Percentiles rank a stretch among this genome's conserved stretches.
Evolutionary conservation across 2,113 vertebrate species (phyloP).

Genomic region (Genyomyrus donnyi): DNA sequence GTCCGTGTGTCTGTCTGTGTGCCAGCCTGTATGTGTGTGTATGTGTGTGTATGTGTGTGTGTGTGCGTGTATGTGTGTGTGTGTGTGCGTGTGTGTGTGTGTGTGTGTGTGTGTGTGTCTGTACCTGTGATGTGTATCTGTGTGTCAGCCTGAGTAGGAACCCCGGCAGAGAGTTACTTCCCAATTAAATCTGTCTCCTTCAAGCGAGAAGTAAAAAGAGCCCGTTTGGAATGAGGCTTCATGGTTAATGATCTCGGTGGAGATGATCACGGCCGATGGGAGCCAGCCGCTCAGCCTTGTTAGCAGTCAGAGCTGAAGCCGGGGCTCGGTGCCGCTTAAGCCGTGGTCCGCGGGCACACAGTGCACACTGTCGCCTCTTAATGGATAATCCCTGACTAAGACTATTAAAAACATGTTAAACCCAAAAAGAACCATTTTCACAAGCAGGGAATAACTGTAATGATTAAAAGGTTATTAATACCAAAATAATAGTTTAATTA

Average conservation of each 20-base stretch:
- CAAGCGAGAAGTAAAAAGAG: neutral
- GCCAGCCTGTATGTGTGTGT: neutral
- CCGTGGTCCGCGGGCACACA: neutral
- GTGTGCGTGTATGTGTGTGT: no score
- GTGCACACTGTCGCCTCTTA: neutral
- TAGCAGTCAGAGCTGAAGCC: neutral
- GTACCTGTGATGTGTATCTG: neutral
- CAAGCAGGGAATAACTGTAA: neutral
- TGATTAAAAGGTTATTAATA: neutral
- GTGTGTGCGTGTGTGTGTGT: neutral
- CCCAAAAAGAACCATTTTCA: neutral
- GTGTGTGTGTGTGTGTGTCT: neutral
- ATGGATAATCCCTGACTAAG: neutral
- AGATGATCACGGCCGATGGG: neutral
- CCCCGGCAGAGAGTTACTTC: neutral
- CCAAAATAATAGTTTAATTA: neutral
- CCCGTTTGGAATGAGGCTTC: neutral
- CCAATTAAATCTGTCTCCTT: conserved; percentile 1
- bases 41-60: neutral
- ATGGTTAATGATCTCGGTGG: neutral
- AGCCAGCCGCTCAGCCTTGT: neutral
- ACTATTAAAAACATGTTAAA: neutral
- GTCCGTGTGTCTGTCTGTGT: neutral
- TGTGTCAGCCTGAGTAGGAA: neutral
- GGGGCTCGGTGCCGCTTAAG: neutral